A percentile compares a stretch with the other conserved stretches of the same genome.
Conservation (phyloP, 2,797 vertebrate genomes). For the Benthosema pterotum region DNA sequence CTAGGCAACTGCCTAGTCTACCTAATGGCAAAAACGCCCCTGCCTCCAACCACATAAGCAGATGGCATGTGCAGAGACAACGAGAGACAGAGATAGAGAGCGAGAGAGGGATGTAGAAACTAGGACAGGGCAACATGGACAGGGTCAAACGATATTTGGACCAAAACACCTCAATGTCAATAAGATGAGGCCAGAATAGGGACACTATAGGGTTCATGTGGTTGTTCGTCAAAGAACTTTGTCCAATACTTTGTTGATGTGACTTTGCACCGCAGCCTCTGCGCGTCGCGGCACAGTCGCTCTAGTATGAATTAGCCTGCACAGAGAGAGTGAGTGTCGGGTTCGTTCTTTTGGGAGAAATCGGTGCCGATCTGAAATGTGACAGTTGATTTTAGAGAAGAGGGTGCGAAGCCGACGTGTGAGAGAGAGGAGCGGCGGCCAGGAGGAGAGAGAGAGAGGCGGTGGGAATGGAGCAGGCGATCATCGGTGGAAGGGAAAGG, state of each 20-base stretch:
- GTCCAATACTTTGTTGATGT: no score
- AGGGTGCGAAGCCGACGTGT: slow-evolving; percentile 36
- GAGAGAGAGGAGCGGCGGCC: slow-evolving; percentile 30
- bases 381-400: slow-evolving; percentile 21
- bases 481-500: slow-evolving; percentile 72
- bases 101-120: background rate
- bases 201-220: no score
- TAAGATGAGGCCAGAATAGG: no score
- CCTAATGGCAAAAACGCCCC: no score
- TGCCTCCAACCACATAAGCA: slow-evolving; percentile 68
- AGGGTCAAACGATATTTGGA: no score
- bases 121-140: no score
- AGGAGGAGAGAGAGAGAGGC: slow-evolving; percentile 41
- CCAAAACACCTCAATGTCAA: no score
- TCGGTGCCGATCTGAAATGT: slow-evolving; percentile 18
- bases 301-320: no score
- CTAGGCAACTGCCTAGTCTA: no score
- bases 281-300: no score
- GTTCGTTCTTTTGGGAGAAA: slow-evolving; percentile 1
- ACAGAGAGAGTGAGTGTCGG: background rate
- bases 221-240: no score
- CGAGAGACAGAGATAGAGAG: background rate
- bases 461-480: slow-evolving; percentile 68
- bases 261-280: no score
- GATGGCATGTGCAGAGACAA: slow-evolving; percentile 45